Conservation (phyloP, 1,140 invertebrate genomes). For the Euschistus heros region DNA sequence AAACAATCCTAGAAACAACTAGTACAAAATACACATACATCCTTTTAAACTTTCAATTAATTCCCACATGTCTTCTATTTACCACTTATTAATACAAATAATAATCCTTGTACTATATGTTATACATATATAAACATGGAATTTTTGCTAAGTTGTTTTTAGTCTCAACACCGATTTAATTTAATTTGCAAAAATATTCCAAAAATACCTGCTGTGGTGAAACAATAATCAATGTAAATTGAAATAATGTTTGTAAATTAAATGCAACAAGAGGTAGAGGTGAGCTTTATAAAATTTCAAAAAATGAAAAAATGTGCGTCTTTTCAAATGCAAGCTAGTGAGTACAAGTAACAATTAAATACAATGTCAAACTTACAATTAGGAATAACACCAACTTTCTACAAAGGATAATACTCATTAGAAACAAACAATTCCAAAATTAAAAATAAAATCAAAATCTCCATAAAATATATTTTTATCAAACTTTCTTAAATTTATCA, state of each 20-base stretch:
- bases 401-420: no score
- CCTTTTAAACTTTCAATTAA: constrained; percentile 3
- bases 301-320: constrained; percentile 5
- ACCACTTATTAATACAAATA: constrained; percentile 20
- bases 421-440: no score
- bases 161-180: not conserved
- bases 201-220: constrained; percentile 26
- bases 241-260: constrained; percentile 16
- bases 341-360: constrained; percentile 15
- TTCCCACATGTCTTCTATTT: not conserved
- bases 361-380: not conserved
- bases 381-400: constrained; percentile 5
- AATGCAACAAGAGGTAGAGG: constrained; percentile 5
- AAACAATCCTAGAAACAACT: constrained; percentile 3
- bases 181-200: not conserved
- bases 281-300: not conserved
- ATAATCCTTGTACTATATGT: constrained; percentile 23
- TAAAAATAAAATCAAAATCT: not conserved
- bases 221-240: constrained; percentile 2
- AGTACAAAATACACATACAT: constrained; percentile 17
- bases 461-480: constrained; percentile 14
- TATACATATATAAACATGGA: constrained; percentile 27
- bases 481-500: constrained; percentile 3
- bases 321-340: constrained; percentile 10
- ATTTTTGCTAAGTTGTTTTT: constrained; percentile 24